These are phyloP conservation scores for Urocynchramus pylzowi DNA, from an alignment of 2,113 vertebrate species.

Conservation along the genomic window DNA sequence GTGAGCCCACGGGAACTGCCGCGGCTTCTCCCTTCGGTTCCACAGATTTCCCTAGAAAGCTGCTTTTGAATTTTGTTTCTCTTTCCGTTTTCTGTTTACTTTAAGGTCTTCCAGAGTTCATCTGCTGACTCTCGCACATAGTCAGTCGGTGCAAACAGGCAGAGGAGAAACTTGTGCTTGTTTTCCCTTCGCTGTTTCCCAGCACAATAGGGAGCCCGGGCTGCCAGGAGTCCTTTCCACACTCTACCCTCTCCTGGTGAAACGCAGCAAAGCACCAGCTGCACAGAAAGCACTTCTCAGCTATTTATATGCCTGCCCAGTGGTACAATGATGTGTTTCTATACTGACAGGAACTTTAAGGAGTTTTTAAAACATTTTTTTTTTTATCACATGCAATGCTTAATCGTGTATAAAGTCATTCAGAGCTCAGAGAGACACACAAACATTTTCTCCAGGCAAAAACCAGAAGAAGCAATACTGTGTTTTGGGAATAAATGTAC, in stretches of 20 bases:
- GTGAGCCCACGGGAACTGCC: background rate
- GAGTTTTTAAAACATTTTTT: background rate
- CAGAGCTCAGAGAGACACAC: background rate
- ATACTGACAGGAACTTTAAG: background rate
- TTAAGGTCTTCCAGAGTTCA: constrained; percentile 36
- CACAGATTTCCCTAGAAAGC: constrained; percentile 35
- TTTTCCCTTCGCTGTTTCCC: constrained; percentile 55
- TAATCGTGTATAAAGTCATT: background rate
- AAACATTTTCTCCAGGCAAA: background rate
- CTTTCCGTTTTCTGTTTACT: constrained; percentile 16
- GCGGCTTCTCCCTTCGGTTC: background rate
- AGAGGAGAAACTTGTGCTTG: constrained; percentile 71
- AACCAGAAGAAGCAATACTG: background rate
- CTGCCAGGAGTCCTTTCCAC: constrained; percentile 66
- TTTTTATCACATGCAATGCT: background rate
- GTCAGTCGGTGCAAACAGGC: constrained; percentile 24
- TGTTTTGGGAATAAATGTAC: background rate
- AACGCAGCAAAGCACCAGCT: constrained; percentile 66
- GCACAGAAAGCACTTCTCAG: background rate
- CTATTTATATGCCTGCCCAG: background rate
- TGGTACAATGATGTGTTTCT: background rate
- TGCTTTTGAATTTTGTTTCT: background rate
- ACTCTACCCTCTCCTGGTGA: constrained; percentile 78
- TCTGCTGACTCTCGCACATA: constrained; percentile 6
- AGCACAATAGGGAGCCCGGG: constrained; percentile 73